Evolutionary conservation across 2,888 invertebrate genomes (phyloP).

Genomic region (Folsomia candida): DNA sequence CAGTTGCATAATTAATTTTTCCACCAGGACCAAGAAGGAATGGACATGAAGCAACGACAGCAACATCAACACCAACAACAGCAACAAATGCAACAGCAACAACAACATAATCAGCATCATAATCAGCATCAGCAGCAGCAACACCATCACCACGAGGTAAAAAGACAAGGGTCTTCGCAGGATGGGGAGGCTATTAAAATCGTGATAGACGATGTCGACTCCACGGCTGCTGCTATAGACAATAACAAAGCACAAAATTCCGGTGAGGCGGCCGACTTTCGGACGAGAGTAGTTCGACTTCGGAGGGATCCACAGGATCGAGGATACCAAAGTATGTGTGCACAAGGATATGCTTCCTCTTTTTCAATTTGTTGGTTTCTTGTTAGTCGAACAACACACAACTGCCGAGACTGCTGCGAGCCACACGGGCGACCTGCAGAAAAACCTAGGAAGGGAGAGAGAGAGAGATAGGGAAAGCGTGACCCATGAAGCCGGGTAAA

Average conservation of each 20-base stretch:
- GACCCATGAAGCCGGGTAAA: neutral
- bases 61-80: slow-evolving; percentile 32
- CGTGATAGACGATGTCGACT: slow-evolving; percentile 88
- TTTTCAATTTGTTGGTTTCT: neutral
- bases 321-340: slow-evolving; percentile 49
- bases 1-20: too few species aligned
- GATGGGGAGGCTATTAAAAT: slow-evolving; percentile 90
- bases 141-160: slow-evolving; percentile 31
- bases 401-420: too few species aligned
- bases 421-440: too few species aligned
- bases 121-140: slow-evolving; percentile 27
- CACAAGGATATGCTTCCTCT: neutral
- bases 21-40: slow-evolving; percentile 36
- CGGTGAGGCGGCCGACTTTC: slow-evolving; percentile 28
- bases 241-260: slow-evolving; percentile 49
- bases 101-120: slow-evolving; percentile 19
- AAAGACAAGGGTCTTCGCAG: slow-evolving; percentile 72
- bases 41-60: slow-evolving; percentile 24
- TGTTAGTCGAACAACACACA: neutral
- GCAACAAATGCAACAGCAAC: slow-evolving; percentile 32
- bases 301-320: slow-evolving; percentile 49
- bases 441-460: too few species aligned
- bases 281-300: slow-evolving; percentile 47
- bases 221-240: slow-evolving; percentile 58
- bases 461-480: too few species aligned